Evolutionary conservation across 2,888 invertebrate species (phyloP), one percentile per base, ranked within the genome.

Genomic region (Philereme vetulata): DNA sequence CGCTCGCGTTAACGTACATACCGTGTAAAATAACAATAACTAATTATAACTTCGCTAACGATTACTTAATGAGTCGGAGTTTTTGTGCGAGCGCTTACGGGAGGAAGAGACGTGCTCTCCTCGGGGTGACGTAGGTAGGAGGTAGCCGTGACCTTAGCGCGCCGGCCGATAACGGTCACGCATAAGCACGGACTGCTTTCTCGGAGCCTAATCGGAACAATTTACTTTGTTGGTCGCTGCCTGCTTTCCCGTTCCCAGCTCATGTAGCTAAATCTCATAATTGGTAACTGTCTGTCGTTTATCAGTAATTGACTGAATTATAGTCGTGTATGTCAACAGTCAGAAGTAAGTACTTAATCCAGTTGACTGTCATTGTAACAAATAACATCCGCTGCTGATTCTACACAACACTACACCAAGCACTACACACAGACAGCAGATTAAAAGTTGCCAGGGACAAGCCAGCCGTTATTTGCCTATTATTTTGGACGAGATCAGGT

Each of bases 1-100:
- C 75, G 63, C 71, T 72, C 75, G 64, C 72, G 32, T 9, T 40
- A 62, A 61, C 66, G 57, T 72, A 71, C 60, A 63, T 67, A 66
- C 67, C 54, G 68, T 67, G 72, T 68, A 70, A 78, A 77, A 76
- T 74, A 76, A 76, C 74, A 76, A 77, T 75, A 75, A 75, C 79
- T 80, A 80, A 83, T 80, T 75, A 78, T 81, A 82, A 77, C 77
- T 75, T 75, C 67, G 66, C 0, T 38, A 38, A 21, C 2, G 21
- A 21, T 21, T 21, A 21, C 21, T 21, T 21, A 21, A 21, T 21
- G 21, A 21, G 21, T 2, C 21, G 21, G 21, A 70, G 60, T 65
- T 64, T 67, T 70, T 65, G 67, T 64, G 51, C 35, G 43, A 44
- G 56, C 49, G 53, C 65, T 21, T 21, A 21, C 21, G 21, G 21